phyloP scores from a whole-genome alignment of 2,113 vertebrate species.

The Erythrolamprus reginae region DNA sequence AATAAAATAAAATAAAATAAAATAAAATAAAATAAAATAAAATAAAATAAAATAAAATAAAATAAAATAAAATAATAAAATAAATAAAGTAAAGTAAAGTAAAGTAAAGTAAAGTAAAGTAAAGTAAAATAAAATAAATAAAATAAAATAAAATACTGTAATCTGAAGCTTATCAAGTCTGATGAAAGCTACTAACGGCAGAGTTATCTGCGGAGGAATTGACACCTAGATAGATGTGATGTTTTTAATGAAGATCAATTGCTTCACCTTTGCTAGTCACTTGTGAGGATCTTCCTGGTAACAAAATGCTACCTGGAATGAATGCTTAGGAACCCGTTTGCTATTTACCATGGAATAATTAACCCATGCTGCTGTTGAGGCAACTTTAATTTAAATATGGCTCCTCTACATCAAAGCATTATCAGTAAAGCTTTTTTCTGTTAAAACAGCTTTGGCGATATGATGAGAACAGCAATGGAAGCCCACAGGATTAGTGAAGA shows the following conservation, averaged over 20 bases:
- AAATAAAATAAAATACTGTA: no score
- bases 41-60: no score
- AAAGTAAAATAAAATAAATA: no score
- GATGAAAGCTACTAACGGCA: not conserved
- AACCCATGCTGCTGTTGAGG: not conserved
- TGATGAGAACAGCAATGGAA: not conserved
- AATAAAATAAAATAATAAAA: no score
- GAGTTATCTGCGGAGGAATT: not conserved
- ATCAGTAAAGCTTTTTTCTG: not conserved
- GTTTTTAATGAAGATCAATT: not conserved
- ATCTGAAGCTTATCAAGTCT: not conserved
- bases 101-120: no score
- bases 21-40: no score
- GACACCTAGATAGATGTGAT: not conserved
- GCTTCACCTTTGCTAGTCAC: not conserved
- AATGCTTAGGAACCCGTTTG: not conserved
- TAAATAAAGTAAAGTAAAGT: no score
- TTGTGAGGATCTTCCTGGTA: not conserved
- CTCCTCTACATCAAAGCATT: not conserved
- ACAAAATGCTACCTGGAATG: not conserved
- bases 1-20: no score
- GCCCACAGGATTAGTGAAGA: not conserved
- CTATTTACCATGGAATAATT: not conserved
- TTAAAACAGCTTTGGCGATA: not conserved
- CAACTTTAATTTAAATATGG: not conserved